Evolutionary conservation across 2,797 vertebrate genomes (phyloP), one percentile per base, ranked within the genome.

Genomic region (Bovichtus diacanthus): DNA sequence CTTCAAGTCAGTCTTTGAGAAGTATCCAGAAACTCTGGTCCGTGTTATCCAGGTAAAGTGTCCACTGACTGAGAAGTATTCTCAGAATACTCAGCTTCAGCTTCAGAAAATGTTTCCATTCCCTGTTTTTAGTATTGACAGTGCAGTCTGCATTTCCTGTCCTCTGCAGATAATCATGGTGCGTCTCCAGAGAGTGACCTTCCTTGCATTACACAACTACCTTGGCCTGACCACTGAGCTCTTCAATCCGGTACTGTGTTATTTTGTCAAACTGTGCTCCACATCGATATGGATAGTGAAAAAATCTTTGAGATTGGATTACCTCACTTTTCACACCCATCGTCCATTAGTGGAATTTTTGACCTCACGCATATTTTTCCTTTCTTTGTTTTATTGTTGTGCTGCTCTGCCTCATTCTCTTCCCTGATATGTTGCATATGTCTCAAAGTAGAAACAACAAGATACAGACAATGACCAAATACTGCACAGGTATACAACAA

Each of bases 141-240:
- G 6, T 43, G 15, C 18, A 21, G 23, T 43, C 2, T 50, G 9
- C 12, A 3, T 27, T 11, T 25, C 50, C 19, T 61, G 46, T 43
- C 27, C 9, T 50, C 27, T 80, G 23, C 64, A 99, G 97, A 99
- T 99, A 78, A 98, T 99, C 90, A 99, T 99, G 97, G 97, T 99
- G 55, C 95, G 97, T 71, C 96, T 99, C 36, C 98, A 99, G 91
- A 96, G 98, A 78, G 97, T 98, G 74, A 99, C 97, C 0, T 99
- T 99, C 80, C 94, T 99, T 1, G 97, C 97, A 34, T 84, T 99
- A 78, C 96, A 99, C 92, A 97, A 97, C 94, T 98, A 98, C 93
- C 95, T 99, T 3, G 98, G 98, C 16, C 93, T 99, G 85, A 99
- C 97, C n/a, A 97, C 96, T 0, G 98, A 99, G 90, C 98, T 99